Percentiles rank a stretch among this genome's conserved stretches.
Conservation (phyloP, 2,888 invertebrate genomes). For the Apamea anceps region DNA sequence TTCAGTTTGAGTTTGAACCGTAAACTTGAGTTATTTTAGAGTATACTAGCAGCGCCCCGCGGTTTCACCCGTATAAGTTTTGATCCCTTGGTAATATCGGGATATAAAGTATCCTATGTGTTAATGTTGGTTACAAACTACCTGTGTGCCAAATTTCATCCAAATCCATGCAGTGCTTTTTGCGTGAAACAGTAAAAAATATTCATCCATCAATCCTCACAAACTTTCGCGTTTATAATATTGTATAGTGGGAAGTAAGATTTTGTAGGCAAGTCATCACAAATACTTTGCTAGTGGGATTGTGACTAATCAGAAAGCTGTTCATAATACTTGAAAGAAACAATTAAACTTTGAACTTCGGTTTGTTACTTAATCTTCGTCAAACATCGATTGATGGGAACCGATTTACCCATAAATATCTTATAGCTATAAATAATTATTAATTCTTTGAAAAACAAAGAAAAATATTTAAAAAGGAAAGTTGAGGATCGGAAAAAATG, state of each 20-base stretch:
- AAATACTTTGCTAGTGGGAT: not conserved
- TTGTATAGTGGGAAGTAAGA: not conserved
- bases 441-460: slow-evolving; percentile 50
- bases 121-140: too few relatives aligned
- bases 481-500: slow-evolving; percentile 57
- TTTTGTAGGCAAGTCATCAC: not conserved
- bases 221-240: too few relatives aligned
- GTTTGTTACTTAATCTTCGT: not conserved
- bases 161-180: too few relatives aligned
- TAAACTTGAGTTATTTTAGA: not conserved
- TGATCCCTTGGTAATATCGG: too few relatives aligned
- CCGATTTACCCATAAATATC: slow-evolving; percentile 13
- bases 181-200: too few relatives aligned
- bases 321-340: not conserved
- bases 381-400: slow-evolving; percentile 47
- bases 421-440: slow-evolving; percentile 32
- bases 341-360: not conserved
- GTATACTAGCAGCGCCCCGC: too few relatives aligned
- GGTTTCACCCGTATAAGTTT: too few relatives aligned
- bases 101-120: too few relatives aligned
- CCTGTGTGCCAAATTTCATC: too few relatives aligned
- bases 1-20: not conserved
- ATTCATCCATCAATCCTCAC: too few relatives aligned
- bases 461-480: slow-evolving; percentile 58
- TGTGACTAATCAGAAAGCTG: not conserved